Percentiles rank a stretch among this genome's conserved stretches.
Evolutionary conservation across 2,113 vertebrate genomes (phyloP).

Genomic region (Labeo rohita): DNA sequence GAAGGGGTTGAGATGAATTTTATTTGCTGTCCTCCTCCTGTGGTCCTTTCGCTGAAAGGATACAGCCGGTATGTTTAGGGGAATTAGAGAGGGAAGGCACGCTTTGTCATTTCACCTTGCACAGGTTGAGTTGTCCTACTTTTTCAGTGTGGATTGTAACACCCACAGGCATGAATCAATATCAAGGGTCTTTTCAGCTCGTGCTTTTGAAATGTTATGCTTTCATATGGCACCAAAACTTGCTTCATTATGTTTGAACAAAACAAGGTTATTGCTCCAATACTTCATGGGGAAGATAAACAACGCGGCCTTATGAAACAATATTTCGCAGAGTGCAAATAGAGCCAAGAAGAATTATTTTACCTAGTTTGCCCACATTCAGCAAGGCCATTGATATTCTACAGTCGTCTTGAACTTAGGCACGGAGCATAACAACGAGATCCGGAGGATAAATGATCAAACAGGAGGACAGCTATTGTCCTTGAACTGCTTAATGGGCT

Average conservation of each 20-base stretch:
- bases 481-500: constrained; percentile 73
- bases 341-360: constrained; percentile 43
- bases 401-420: constrained; percentile 44
- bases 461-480: constrained; percentile 68
- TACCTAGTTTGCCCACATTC: constrained; percentile 38
- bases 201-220: constrained; percentile 37
- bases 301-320: not conserved
- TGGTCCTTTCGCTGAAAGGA: not conserved
- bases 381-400: constrained; percentile 68
- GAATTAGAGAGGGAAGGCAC: constrained; percentile 6
- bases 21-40: constrained; percentile 5
- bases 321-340: not conserved
- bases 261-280: constrained; percentile 11
- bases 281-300: constrained; percentile 28
- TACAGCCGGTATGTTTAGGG: not conserved
- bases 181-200: constrained; percentile 30
- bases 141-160: constrained; percentile 30
- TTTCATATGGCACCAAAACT: constrained; percentile 10
- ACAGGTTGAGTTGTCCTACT: constrained; percentile 44
- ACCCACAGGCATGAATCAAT: constrained; percentile 48
- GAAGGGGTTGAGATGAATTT: not conserved
- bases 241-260: not conserved
- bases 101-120: constrained; percentile 24
- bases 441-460: constrained; percentile 69
- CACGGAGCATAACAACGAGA: constrained; percentile 64